Evolutionary conservation across 2,113 vertebrate species (phyloP).

Genomic region (Stegostoma tigrinum): DNA sequence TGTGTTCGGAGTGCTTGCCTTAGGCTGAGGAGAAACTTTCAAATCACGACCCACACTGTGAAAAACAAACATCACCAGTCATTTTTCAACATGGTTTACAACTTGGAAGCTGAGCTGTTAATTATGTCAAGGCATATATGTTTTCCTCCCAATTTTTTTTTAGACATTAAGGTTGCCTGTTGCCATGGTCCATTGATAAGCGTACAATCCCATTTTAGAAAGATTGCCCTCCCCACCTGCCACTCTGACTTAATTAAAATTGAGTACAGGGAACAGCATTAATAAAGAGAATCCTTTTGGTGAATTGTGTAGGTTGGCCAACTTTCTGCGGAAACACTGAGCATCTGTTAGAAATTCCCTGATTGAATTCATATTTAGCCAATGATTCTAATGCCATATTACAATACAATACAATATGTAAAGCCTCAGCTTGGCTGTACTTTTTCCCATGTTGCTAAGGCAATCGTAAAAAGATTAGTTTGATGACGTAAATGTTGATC

Average conservation of each 20-base stretch:
- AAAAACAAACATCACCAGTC: background rate
- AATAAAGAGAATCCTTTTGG: background rate
- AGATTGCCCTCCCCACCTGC: background rate
- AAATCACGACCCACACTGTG: background rate
- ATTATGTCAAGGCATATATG: background rate
- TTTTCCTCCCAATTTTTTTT: background rate
- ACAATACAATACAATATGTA: background rate
- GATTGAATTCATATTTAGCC: background rate
- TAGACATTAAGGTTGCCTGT: background rate
- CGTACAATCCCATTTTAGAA: background rate
- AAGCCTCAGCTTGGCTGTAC: background rate
- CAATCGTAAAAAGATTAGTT: background rate
- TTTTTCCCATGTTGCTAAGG: background rate
- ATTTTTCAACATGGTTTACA: background rate
- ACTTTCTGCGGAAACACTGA: background rate
- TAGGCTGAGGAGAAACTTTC: background rate
- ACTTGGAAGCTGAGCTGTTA: background rate
- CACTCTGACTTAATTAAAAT: background rate
- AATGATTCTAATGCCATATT: background rate
- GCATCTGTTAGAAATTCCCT: background rate
- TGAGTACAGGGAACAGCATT: background rate
- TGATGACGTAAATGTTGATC: background rate
- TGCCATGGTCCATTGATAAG: background rate
- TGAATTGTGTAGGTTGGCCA: background rate
- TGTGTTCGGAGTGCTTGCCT: background rate